A percentile compares a stretch with the other conserved stretches of the same genome.
These are phyloP conservation scores for Orius insidiosus DNA, from an alignment of 1,140 invertebrate species.

Conservation along the genomic window DNA sequence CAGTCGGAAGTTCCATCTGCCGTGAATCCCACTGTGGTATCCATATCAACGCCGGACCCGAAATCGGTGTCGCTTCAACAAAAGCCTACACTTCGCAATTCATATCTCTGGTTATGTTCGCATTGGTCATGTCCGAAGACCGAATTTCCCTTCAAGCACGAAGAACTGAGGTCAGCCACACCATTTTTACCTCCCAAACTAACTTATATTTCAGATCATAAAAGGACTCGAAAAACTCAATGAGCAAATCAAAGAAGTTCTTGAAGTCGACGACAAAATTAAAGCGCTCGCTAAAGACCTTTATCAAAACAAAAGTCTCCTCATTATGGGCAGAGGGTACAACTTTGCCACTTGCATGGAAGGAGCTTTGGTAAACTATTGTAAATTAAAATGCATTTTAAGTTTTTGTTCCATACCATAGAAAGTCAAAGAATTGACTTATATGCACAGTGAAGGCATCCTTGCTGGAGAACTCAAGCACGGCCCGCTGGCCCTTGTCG, in stretches of 20 bases:
- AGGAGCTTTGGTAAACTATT: conserved; percentile 69
- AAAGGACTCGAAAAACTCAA: conserved; percentile 73
- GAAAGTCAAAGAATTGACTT: conserved; percentile 98
- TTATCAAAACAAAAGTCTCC: conserved; percentile 82
- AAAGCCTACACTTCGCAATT: conserved; percentile 99
- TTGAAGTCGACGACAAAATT: conserved; percentile 74
- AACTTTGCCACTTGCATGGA: conserved; percentile 98
- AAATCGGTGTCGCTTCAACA: conserved; percentile 97
- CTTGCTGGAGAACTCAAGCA: conserved; percentile 97
- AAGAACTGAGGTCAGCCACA: conserved; percentile 39
- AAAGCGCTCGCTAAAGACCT: conserved; percentile 77
- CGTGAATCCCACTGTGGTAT: conserved; percentile 96
- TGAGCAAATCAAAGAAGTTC: conserved; percentile 63
- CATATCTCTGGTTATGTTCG: conserved; percentile 96
- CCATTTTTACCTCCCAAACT: background rate
- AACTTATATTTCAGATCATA: conserved; percentile 78
- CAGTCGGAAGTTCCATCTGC: conserved; percentile 94
- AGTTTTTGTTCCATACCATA: conserved; percentile 27
- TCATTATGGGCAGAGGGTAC: conserved; percentile 98
- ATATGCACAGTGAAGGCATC: conserved; percentile 99
- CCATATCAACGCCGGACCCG: conserved; percentile 98
- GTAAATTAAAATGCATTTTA: background rate
- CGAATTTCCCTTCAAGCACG: conserved; percentile 77
- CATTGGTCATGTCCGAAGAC: conserved; percentile 94
- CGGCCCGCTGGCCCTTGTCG: conserved; percentile 92